Conservation (phyloP, 64 coral and sea anemone species). For the Stylophora pistillata region DNA sequence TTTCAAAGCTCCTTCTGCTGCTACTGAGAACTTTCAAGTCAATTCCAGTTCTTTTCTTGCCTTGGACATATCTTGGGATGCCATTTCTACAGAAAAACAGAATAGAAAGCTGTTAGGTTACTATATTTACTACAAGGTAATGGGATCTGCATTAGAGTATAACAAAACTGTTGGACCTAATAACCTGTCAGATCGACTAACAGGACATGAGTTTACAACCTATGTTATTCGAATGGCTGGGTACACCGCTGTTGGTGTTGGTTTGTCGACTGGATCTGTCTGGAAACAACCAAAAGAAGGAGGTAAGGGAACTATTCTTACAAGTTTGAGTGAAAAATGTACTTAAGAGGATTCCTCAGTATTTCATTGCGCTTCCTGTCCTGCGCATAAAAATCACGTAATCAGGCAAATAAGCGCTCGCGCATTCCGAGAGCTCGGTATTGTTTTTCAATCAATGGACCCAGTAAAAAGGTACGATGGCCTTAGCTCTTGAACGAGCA, state of each 20-base stretch:
- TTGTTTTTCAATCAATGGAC: too few relatives aligned
- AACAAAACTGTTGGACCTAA: background rate
- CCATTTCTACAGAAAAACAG: background rate
- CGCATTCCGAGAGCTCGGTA: too few relatives aligned
- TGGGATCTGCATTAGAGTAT: background rate
- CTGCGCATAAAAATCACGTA: too few relatives aligned
- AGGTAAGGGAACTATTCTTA: background rate
- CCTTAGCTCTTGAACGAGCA: too few relatives aligned
- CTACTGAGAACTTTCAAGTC: slow-evolving; percentile 47
- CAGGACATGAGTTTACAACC: background rate
- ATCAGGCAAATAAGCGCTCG: too few relatives aligned
- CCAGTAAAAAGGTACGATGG: too few relatives aligned
- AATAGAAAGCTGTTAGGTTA: slow-evolving; percentile 20
- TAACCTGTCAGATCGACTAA: too few relatives aligned
- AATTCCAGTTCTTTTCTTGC: slow-evolving; percentile 16
- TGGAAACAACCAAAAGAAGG: background rate
- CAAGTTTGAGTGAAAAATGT: background rate
- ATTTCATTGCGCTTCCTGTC: background rate
- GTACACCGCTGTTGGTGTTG: background rate
- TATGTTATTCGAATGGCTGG: background rate
- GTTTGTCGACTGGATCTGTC: background rate
- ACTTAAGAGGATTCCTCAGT: background rate
- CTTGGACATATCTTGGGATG: slow-evolving; percentile 28
- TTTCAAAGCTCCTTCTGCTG: slow-evolving; percentile 40
- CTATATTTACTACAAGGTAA: background rate